Base-by-base conservation (phyloP, 2,888 invertebrate species). In the Lasioglossum figueresi region DNA sequence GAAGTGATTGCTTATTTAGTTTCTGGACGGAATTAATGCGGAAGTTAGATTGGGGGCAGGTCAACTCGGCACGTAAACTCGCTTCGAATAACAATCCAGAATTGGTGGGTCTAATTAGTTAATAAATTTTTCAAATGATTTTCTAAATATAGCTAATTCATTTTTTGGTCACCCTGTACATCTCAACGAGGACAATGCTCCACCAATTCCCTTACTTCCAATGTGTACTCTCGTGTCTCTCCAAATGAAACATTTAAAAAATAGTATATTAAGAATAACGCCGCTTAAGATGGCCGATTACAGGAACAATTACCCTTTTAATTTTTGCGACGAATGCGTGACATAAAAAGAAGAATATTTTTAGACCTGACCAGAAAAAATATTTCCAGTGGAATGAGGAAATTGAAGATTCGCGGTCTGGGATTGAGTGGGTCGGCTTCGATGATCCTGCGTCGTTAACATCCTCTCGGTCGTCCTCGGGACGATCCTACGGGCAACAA, bases 401-500 rank as follows among this genome's bases (percentile, higher is more conserved):
- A 68, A 2, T 23, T 37, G 59, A n/a, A 16, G 59, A 31, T 59
- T 59, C 14, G 19, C 31, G 31, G 31, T 27, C 19, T 8, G 19
- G 19, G 31, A 63, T 8, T 63, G 73, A 76, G 77, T 78, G 23
- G 40, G 40, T 81, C n/a, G 14, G 40, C 76, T 6, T 23, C 52
- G 66, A 76, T 76, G 76, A 76, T 85, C 37, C 66, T 59, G 59
- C 43, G 71, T 78, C 63, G 82, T 86, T 86, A 86, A 86, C 82
- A 88, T 83, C 73, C 86, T 85, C 82, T 76, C 83, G 76, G 68
- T 68, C 19, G 37, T 68, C 12, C 68, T 31, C 70, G 80, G 81
- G 76, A 43, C 77, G 82, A 90, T 90, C 85, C 83, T 74, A 83
- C 83, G 86, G 87, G 80, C 86, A 90, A 89, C 90, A 88, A 90